A percentile compares a stretch with the other conserved stretches of the same genome.
Evolutionary conservation across 1,140 invertebrate species (phyloP).

Genomic region (Colletes latitarsis): DNA sequence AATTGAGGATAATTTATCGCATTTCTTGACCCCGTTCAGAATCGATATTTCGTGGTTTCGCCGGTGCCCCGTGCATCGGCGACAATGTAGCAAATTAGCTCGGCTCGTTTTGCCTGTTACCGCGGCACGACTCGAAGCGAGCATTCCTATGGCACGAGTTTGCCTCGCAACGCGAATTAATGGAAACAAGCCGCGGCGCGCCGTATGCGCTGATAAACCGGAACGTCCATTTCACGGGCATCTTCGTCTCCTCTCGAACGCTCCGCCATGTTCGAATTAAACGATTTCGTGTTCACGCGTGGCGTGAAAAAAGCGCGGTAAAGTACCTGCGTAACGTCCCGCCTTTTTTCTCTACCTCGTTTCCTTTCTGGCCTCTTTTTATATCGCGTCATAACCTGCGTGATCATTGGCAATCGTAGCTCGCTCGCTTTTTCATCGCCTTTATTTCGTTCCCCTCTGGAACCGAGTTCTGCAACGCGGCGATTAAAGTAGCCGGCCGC

Average conservation of each 20-base stretch:
- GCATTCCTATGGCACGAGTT: slow-evolving; percentile 52
- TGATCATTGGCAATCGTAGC: slow-evolving; percentile 12
- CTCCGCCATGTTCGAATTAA: slow-evolving; percentile 50
- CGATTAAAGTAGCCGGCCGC: neutral
- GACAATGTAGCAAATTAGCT: slow-evolving; percentile 63
- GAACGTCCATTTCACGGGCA: slow-evolving; percentile 63
- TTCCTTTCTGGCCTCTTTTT: neutral
- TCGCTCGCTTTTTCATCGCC: neutral
- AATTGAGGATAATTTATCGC: slow-evolving; percentile 55
- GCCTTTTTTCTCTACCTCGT: slow-evolving; percentile 15
- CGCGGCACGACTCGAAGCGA: slow-evolving; percentile 33
- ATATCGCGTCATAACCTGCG: neutral
- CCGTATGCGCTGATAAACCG: slow-evolving; percentile 61
- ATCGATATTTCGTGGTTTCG: slow-evolving; percentile 36
- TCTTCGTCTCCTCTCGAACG: slow-evolving; percentile 31
- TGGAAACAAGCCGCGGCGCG: slow-evolving; percentile 55
- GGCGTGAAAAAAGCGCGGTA: neutral
- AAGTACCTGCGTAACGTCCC: slow-evolving; percentile 26
- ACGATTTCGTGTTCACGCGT: slow-evolving; percentile 55
- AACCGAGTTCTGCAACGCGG: neutral
- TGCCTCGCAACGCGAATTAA: slow-evolving; percentile 53
- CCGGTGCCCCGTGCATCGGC: slow-evolving; percentile 26
- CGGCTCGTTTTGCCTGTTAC: slow-evolving; percentile 44
- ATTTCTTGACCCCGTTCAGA: slow-evolving; percentile 30
- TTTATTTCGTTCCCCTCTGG: neutral